Base-by-base conservation (phyloP, 2,797 vertebrate genomes). In the Crenichthys baileyi region DNA sequence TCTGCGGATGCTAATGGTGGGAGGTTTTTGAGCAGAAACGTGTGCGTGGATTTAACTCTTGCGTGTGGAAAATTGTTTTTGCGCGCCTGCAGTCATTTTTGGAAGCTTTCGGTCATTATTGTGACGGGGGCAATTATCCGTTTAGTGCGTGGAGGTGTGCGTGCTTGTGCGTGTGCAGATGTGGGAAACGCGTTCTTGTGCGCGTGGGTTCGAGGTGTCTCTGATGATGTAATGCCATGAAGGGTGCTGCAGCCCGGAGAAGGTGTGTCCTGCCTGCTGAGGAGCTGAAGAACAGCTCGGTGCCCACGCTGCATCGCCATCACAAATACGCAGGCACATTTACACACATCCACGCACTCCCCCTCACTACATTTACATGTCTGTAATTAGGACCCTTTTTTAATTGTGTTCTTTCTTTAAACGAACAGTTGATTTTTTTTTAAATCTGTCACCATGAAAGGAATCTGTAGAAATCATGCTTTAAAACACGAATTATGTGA, bases 161-260 rank as follows among this genome's bases (percentile, higher is more conserved):
- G 4, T 24, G 61, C 55, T 24, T 20, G 9, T 20, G 44, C 39
- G 12, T 46, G 70, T 55, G 51, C 36, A 36, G 41, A 67, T 48
- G 65, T 77, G 46, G 39, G 41, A 68, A 3, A n/a, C 26, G 63
- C 0, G 63, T 16, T 76, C n/a, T 41, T 39, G 26, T 53, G 81
- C 67, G 72, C 53, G 81, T 71, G 77, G 46, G 85, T 70, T 51
- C 11, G n/a, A 65, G 67, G 76, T 74, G 68, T 83, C 76, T 39
- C 85, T 79, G 87, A 89, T 93, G 92, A 93, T 91, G 92, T 93
- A 93, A 94, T 94, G 93, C 85, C 70, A 72, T 88, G 88, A 90
- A 93, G 87, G 88, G 82, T 91, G 91, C 91, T 93, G 92, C 92
- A 93, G 85, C 87, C 89, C 84, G 80, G 79, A 86, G 92, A 92